phyloP scores from a whole-genome alignment of 2,797 vertebrate genomes.

The Cygnus olor region DNA sequence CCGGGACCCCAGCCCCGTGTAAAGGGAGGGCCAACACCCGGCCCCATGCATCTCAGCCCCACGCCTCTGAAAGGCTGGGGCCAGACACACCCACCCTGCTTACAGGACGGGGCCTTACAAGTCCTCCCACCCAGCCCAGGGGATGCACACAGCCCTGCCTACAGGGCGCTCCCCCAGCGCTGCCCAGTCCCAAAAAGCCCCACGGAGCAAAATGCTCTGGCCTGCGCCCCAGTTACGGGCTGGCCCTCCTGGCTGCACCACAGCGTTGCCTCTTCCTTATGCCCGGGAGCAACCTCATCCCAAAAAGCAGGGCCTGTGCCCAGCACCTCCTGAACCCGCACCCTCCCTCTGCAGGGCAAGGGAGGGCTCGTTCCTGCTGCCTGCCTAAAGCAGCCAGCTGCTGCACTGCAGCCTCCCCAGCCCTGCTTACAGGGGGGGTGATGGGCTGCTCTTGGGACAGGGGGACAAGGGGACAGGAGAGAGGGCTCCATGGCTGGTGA shows the following conservation, averaged over 20 bases:
- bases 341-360: background rate
- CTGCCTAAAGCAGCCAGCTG: background rate
- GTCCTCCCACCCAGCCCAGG: background rate
- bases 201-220: background rate
- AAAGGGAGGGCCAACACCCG: too few species aligned
- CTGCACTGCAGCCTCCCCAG: background rate
- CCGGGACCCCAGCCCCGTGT: too few species aligned
- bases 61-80: too few species aligned
- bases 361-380: background rate
- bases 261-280: background rate
- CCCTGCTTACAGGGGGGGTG: background rate
- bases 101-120: background rate
- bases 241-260: background rate
- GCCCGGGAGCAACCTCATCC: background rate
- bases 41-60: too few species aligned
- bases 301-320: too few species aligned
- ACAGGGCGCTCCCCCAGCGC: background rate
- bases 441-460: background rate
- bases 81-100: background rate
- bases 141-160: background rate
- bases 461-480: too few species aligned
- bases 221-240: background rate
- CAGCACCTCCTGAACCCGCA: background rate
- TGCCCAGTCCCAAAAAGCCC: background rate
- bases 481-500: background rate